Base-by-base conservation (phyloP, 2,113 vertebrate genomes). In the Periophthalmus modestus region DNA sequence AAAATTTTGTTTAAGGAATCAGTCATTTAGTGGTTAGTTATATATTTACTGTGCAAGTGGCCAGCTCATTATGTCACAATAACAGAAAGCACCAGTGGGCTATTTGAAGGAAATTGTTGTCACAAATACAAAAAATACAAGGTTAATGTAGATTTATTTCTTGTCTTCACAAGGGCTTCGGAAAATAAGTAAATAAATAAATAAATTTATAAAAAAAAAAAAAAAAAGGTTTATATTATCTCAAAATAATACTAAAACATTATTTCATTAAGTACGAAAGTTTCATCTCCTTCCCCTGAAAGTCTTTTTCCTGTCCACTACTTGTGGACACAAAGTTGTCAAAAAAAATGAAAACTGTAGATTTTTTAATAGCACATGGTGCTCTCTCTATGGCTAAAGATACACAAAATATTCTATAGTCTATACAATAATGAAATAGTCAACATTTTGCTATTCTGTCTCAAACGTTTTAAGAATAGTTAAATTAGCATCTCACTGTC, bases 211-310 rank as follows among this genome's bases (percentile, higher is more conserved):
- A n/a, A n/a, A n/a, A n/a, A n/a, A n/a, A n/a, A n/a, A n/a, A n/a
- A n/a, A n/a, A n/a, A n/a, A n/a, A n/a, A n/a, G 6, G 6, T 4
- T 19, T 52, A 6, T 7, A 52, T 52, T 52, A 5, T 52, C 48
- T 50, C 5, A 18, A 52, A 52, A 52, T 18, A 50, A 50, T 14
- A 50, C 14, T 14, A 50, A 55, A 55, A 55, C 18, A 55, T 7
- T 33, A 24, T 33, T 33, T 33, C 14, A 66, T 39, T 21, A 14
- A 43, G 2, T 16, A 11, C 43, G 28, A 61, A 80, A 10, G 71
- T 16, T 15, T 16, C 18, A 63, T 87, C 82, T 88, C 80, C 75
- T 89, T 92, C 1, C 93, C 92, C 88, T 89, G 88, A 89, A 90
- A 82, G 75, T 83, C 66, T 15, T 77, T 91, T 92, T 93, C 28